A percentile compares a stretch with the other conserved stretches of the same genome.
Evolutionary conservation across 2,113 vertebrate species (phyloP).

Genomic region (Hiodon alosoides): DNA sequence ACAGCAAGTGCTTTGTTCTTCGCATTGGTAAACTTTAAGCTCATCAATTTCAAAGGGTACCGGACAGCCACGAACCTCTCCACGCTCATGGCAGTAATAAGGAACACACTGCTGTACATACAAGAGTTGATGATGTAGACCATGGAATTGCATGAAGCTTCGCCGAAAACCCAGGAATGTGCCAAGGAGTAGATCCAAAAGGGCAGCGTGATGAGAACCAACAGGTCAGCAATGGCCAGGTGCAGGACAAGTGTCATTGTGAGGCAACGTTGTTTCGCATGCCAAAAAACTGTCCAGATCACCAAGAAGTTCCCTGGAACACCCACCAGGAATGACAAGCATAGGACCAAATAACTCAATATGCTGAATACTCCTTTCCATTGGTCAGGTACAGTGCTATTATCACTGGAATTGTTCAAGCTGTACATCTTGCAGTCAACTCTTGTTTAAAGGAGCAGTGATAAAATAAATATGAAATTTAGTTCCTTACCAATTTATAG

Average conservation of each 20-base stretch:
- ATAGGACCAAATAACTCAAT: conserved; percentile 55
- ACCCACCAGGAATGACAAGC: conserved; percentile 59
- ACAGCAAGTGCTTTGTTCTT: conserved; percentile 16
- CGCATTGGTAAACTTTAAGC: conserved; percentile 32
- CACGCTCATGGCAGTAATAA: conserved; percentile 66
- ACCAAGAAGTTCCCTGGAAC: conserved; percentile 64
- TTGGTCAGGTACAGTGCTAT: neutral
- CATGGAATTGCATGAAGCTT: conserved; percentile 55
- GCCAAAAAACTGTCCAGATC: conserved; percentile 63
- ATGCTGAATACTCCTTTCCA: conserved; percentile 9
- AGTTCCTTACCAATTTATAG: no score
- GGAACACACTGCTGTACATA: conserved; percentile 68
- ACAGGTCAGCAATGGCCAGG: conserved; percentile 59
- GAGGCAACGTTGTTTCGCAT: conserved; percentile 60
- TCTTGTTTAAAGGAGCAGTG: neutral
- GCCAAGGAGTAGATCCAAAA: conserved; percentile 68
- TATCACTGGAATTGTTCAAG: neutral
- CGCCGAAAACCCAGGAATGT: conserved; percentile 61
- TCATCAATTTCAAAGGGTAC: conserved; percentile 47
- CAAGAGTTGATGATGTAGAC: conserved; percentile 49
- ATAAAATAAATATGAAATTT: neutral
- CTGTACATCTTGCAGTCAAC: neutral
- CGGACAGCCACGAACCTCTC: conserved; percentile 58
- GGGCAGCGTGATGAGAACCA: conserved; percentile 67
- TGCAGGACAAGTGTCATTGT: conserved; percentile 64